Percentiles rank a stretch among this genome's conserved stretches.
Evolutionary conservation across 2,888 invertebrate genomes (phyloP).

Genomic region (Ophioninae sp.): DNA sequence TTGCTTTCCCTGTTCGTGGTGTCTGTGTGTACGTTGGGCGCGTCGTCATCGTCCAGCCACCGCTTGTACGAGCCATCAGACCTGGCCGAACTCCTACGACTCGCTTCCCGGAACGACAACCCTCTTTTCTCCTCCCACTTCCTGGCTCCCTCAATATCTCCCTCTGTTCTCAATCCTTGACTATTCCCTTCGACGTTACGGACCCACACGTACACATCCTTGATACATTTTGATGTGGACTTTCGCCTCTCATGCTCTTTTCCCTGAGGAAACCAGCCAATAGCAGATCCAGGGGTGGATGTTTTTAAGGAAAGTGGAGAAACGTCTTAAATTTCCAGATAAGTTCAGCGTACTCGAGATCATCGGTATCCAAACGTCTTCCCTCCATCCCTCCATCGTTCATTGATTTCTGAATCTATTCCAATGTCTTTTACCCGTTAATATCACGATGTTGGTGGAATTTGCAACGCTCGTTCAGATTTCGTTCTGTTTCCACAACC

Average conservation of each 20-base stretch:
- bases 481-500: too few species aligned
- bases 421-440: too few species aligned
- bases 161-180: slow-evolving; percentile 44
- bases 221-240: slow-evolving; percentile 18
- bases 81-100: slow-evolving; percentile 63
- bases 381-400: too few species aligned
- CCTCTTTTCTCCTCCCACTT: slow-evolving; percentile 36
- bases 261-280: slow-evolving; percentile 61
- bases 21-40: slow-evolving; percentile 35
- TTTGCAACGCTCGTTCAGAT: too few species aligned
- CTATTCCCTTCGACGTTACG: slow-evolving; percentile 4
- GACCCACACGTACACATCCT: slow-evolving; percentile 15
- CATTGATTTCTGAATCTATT: too few species aligned
- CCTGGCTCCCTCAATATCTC: slow-evolving; percentile 34
- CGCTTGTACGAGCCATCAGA: slow-evolving; percentile 54
- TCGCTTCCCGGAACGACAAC: slow-evolving; percentile 75
- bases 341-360: too few species aligned
- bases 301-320: background rate
- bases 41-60: slow-evolving; percentile 66
- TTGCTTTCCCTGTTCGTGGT: slow-evolving; percentile 74
- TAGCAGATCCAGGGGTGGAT: slow-evolving; percentile 34
- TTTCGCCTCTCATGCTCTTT: slow-evolving; percentile 7
- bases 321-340: too few species aligned
- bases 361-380: too few species aligned
- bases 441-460: too few species aligned